Evolutionary conservation across 2,113 vertebrate species (phyloP).

Genomic region (Oenanthe oenanthe): DNA sequence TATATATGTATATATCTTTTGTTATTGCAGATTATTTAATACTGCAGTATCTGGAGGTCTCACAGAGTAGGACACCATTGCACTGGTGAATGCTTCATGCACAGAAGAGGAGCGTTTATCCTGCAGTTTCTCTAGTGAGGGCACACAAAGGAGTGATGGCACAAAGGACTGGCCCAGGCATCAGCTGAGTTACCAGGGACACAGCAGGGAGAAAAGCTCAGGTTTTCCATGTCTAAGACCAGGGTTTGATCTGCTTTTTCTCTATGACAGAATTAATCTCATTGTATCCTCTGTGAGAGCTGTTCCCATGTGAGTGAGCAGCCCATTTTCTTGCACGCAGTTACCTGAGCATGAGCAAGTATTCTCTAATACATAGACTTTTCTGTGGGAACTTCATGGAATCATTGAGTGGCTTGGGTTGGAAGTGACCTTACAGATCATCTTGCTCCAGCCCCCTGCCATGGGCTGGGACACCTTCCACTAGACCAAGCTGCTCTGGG

Average conservation of each 20-base stretch:
- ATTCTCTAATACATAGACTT: background rate
- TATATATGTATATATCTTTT: background rate
- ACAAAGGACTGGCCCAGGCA: background rate
- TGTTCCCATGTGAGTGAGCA: background rate
- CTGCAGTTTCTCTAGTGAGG: background rate
- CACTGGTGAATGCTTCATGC: background rate
- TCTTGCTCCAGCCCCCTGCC: background rate
- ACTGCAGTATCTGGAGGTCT: background rate
- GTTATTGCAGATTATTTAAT: background rate
- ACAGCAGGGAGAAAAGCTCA: background rate
- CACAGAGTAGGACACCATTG: background rate
- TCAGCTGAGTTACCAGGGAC: background rate
- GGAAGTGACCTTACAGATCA: background rate
- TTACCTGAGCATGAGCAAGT: background rate
- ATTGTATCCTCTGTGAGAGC: background rate
- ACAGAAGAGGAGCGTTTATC: background rate
- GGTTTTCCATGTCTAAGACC: background rate
- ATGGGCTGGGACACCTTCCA: background rate
- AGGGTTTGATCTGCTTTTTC: background rate
- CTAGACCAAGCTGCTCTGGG: background rate
- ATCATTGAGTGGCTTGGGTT: background rate
- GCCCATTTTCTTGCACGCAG: background rate
- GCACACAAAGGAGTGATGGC: background rate
- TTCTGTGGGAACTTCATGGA: background rate
- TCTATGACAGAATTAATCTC: background rate